Evolutionary conservation across 1,140 invertebrate genomes (phyloP).

Genomic region (Aphidius gifuensis): DNA sequence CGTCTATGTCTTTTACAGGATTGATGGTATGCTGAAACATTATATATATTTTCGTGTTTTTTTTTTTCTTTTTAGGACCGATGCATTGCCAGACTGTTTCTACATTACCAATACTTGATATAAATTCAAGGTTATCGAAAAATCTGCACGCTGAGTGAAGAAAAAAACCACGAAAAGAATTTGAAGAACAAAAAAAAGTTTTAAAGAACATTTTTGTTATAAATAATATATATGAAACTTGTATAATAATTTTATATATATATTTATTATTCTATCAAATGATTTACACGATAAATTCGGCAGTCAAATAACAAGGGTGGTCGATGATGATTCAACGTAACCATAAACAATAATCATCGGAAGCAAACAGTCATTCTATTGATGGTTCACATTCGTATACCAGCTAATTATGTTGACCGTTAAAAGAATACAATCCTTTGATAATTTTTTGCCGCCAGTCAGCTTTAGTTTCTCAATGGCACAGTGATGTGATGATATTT

Average conservation of each 20-base stretch:
- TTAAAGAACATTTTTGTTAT: no score
- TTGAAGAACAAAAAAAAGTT: slow-evolving; percentile 17
- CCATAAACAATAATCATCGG: no score
- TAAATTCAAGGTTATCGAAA: slow-evolving; percentile 48
- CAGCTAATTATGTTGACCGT: slow-evolving; percentile 6
- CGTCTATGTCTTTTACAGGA: slow-evolving; percentile 46
- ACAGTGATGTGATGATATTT: slow-evolving; percentile 2
- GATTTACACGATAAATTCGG: no score
- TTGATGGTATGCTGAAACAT: slow-evolving; percentile 36
- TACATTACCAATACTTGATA: slow-evolving; percentile 23
- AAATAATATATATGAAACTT: not conserved
- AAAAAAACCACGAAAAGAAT: slow-evolving; percentile 10
- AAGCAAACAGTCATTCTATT: no score
- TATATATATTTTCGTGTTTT: slow-evolving; percentile 26
- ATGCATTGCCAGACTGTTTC: slow-evolving; percentile 18
- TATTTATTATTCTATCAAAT: no score
- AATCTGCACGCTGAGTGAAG: slow-evolving; percentile 38
- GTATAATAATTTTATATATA: no score
- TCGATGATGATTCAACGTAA: no score
- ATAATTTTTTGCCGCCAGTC: slow-evolving; percentile 8
- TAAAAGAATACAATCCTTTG: slow-evolving; percentile 3
- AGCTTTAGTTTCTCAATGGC: not conserved
- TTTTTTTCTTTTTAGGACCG: slow-evolving; percentile 21
- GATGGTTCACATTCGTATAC: not conserved
- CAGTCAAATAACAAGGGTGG: no score